Evolutionary conservation across 2,888 invertebrate species (phyloP), one percentile per base, ranked within the genome.

Genomic region (Fissipunctia ypsillon): DNA sequence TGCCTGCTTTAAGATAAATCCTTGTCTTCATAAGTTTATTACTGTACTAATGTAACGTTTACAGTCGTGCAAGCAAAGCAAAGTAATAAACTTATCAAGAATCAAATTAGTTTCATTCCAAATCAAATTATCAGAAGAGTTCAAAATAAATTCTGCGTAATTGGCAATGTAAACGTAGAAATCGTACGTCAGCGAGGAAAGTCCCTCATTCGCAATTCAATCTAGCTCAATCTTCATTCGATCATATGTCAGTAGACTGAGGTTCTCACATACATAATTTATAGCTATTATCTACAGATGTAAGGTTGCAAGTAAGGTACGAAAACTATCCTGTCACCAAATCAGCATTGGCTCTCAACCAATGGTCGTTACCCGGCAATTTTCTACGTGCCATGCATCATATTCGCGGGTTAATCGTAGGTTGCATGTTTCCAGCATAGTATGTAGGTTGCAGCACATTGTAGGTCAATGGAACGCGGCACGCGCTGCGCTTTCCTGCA

Each of bases 401-500:
- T 91, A 91, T 91, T 92, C 89, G 84, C 88, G 83, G 90, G 93
- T 91, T 93, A 92, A 93, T 93, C 91, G 88, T 83, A 83, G 89
- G 90, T 90, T 91, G 90, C 88, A 90, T 90, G 88, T 89, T 90
- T 89, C 90, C 89, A 89, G 74, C 88, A 84, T 87, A 84, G 90
- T 90, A 93, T 94, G 93, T 94, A 90, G 92, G 94, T 88, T 92
- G 91, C 87, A 90, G 81, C 87, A 84, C 87, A 90, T 93, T 89
- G 91, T 94, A 89, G 94, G 95, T 93, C 93, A 95, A 89, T 93
- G 91, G 94, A 90, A 93, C 95, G 89, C 86, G 88, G 91, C 90
- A 90, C 90, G 91, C 90, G 90, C 90, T 90, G 91, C 93, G 90
- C 94, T 94, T 94, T 94, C 93, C 90, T 94, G 91, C 92, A 90